A percentile compares a stretch with the other conserved stretches of the same genome.
phyloP scores from a whole-genome alignment of 2,888 invertebrate genomes.

The Melinaea marsaeus region DNA sequence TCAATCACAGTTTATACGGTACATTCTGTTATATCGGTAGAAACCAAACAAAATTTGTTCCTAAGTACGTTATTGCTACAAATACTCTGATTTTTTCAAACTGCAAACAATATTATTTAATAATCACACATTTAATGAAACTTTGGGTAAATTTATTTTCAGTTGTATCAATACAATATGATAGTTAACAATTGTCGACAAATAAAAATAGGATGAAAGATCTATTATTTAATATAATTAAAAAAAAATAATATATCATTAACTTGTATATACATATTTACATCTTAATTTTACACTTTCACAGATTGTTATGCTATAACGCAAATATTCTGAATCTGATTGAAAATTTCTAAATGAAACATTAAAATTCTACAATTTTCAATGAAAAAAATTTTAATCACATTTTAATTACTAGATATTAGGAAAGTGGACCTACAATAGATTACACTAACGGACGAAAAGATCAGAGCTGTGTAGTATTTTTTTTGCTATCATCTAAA shows the following conservation, averaged over 20 bases:
- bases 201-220: constrained; percentile 47
- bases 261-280: constrained; percentile 75
- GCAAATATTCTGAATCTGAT: constrained; percentile 46
- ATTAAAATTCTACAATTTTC: constrained; percentile 33
- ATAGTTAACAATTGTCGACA: constrained; percentile 34
- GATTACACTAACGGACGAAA: constrained; percentile 59
- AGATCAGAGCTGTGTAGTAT: constrained; percentile 52
- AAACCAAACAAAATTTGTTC: no score
- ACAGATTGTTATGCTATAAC: constrained; percentile 54
- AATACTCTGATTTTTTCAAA: no score
- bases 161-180: constrained; percentile 22
- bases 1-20: no score
- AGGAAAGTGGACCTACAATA: constrained; percentile 41
- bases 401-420: constrained; percentile 17
- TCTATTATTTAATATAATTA: constrained; percentile 33
- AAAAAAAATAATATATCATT: constrained; percentile 57
- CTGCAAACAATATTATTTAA: no score
- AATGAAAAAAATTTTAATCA: constrained; percentile 23
- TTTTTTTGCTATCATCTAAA: constrained; percentile 26
- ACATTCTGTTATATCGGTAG: no score
- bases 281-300: constrained; percentile 57
- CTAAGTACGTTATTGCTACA: no score
- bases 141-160: background rate
- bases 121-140: background rate
- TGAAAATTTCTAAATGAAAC: constrained; percentile 41